Conservation (phyloP, 1,140 invertebrate species). For the Pristionchus pacificus region DNA sequence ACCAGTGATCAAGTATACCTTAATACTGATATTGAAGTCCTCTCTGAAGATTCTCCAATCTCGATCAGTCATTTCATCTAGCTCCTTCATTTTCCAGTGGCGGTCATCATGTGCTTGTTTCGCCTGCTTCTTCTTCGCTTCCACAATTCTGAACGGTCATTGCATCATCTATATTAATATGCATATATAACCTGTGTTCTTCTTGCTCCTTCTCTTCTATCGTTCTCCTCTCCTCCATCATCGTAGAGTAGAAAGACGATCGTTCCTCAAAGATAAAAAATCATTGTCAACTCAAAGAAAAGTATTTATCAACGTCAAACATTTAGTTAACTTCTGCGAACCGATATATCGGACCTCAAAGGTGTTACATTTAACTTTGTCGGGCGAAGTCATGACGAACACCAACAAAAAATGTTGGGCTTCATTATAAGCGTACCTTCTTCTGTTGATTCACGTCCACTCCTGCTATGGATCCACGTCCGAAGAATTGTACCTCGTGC, state of each 20-base stretch:
- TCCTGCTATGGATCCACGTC: conserved; percentile 91
- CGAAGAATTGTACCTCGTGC: conserved; percentile 86
- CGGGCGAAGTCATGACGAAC: too few relatives aligned
- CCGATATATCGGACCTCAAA: too few relatives aligned
- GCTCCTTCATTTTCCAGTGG: conserved; percentile 93
- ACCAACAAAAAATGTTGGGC: too few relatives aligned
- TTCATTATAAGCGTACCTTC: conserved; percentile 64
- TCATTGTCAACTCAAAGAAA: too few relatives aligned
- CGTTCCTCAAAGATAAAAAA: conserved; percentile 74
- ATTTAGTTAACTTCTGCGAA: too few relatives aligned
- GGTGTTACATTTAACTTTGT: too few relatives aligned
- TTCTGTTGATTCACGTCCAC: conserved; percentile 86
- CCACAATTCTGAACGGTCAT: conserved; percentile 33
- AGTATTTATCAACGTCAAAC: too few relatives aligned
- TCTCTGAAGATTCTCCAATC: conserved; percentile 99
- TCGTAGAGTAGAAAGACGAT: conserved; percentile 93
- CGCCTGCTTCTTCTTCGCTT: conserved; percentile 46
- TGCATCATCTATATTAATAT: too few relatives aligned
- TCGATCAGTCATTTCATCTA: conserved; percentile 93
- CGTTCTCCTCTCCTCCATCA: conserved; percentile 87
- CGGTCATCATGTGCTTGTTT: conserved; percentile 98
- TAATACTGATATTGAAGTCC: conserved; percentile 95
- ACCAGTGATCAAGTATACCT: too few relatives aligned
- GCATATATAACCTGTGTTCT: conserved; percentile 61
- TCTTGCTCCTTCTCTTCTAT: conserved; percentile 97